A percentile compares a stretch with the other conserved stretches of the same genome.
These are phyloP conservation scores for Trichonephila clavipes DNA, from an alignment of 1,140 invertebrate genomes.

Conservation along the genomic window DNA sequence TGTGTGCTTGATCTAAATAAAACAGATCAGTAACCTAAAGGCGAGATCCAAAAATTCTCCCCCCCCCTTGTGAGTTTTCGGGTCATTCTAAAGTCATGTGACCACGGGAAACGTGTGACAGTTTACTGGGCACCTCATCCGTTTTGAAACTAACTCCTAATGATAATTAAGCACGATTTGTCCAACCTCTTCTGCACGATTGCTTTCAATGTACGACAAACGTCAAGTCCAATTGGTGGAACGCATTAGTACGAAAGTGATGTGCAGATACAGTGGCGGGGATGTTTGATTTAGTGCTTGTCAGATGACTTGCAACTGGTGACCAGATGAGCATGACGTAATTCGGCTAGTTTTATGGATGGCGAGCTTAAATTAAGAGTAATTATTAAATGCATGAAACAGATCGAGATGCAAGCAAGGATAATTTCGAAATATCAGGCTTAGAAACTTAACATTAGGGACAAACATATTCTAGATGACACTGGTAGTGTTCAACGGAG, in stretches of 20 bases:
- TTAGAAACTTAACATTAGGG: too few relatives aligned
- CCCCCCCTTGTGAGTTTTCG: neutral
- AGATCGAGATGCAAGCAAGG: too few relatives aligned
- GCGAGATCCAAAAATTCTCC: neutral
- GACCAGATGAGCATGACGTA: too few relatives aligned
- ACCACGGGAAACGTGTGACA: constrained; percentile 40
- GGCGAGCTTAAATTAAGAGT: too few relatives aligned
- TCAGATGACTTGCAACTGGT: too few relatives aligned
- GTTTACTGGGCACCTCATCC: neutral
- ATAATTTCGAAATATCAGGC: too few relatives aligned
- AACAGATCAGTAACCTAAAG: constrained; percentile 32
- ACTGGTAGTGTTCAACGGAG: too few relatives aligned
- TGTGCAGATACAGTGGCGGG: neutral
- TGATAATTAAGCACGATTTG: constrained; percentile 3
- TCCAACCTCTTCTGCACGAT: neutral
- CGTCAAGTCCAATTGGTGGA: neutral
- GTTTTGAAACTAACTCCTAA: neutral
- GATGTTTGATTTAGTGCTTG: neutral
- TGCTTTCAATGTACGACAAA: neutral
- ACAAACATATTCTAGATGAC: too few relatives aligned
- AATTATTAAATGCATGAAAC: too few relatives aligned
- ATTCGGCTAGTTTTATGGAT: too few relatives aligned
- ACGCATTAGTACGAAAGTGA: neutral
- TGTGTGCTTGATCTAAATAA: neutral
- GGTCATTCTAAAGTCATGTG: neutral